Evolutionary conservation across 2,113 vertebrate species (phyloP), one percentile per base, ranked within the genome.

Genomic region (Mandrillus leucophaeus): DNA sequence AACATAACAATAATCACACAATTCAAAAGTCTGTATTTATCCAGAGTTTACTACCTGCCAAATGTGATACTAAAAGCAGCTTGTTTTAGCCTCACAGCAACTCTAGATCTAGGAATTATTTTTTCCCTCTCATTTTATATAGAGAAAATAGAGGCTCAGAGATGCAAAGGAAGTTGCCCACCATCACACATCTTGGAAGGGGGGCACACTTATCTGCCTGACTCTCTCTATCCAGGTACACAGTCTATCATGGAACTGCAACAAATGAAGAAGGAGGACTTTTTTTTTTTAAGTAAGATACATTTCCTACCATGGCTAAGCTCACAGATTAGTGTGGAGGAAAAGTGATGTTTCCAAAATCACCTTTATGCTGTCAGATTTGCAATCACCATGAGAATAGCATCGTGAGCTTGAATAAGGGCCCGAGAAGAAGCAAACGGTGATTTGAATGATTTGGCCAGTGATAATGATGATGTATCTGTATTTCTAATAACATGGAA

Each of bases 171-270:
- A 30, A 35, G 40, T 16, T 50, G 35, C 20, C 11, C 6, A 1
- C 23, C 25, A n/a, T 66, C 84, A n/a, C 89, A 17, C 11, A 30
- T 22, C 32, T 38, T n/a, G 14, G 1, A n/a, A 17, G 7, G 27
- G 6, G 11, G n/a, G n/a, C 1, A 17, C 10, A 2, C 5, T 20
- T 20, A 30, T 76, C 32, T 30, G 23, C 2, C 40, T 8, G 27
- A 59, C 32, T 61, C 86, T 50, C 40, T 6, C 0, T 8, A 9
- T 6, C 40, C 50, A 32, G 27, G 20, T 22, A 80, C 30, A 40
- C 17, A 23, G 83, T 32, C 30, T 40, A 40, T 22, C 50, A 5
- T 17, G 20, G 30, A 95, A 68, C 20, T 12, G 23, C 6, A 72
- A 17, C 40, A 64, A 35, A 20, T 13, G 35, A 85, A 73, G 25